Percentiles rank a stretch among this genome's conserved stretches.
Evolutionary conservation across 2,113 vertebrate genomes (phyloP).

Genomic region (Vidua macroura): DNA sequence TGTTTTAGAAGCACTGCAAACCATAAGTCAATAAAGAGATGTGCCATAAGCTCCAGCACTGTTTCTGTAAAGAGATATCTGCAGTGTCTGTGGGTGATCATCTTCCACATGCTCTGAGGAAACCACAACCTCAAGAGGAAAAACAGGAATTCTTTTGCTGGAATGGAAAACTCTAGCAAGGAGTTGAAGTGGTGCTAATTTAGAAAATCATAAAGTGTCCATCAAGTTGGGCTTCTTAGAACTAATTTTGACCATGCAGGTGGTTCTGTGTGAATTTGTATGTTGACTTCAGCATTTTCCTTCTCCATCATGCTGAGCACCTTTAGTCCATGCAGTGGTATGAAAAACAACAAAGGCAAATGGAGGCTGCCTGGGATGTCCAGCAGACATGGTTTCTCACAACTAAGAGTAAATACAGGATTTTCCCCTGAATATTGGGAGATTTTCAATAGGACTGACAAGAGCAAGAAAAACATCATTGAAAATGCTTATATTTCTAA

Average conservation of each 20-base stretch:
- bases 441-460: neutral
- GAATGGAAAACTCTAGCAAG: neutral
- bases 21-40: neutral
- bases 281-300: neutral
- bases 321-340: neutral
- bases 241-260: neutral
- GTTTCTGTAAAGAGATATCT: neutral
- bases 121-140: neutral
- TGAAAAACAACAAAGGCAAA: neutral
- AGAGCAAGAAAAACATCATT: neutral
- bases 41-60: neutral
- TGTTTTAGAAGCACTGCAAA: neutral
- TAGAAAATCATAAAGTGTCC: neutral
- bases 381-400: rapidly evolving
- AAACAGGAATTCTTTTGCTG: neutral
- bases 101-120: neutral
- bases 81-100: neutral
- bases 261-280: neutral
- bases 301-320: neutral
- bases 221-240: neutral
- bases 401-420: neutral
- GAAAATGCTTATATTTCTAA: neutral
- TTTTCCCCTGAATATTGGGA: neutral
- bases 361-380: neutral
- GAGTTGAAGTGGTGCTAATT: neutral